These are phyloP conservation scores for Notamacropus eugenii DNA, from an alignment of 2,797 vertebrate genomes.

Conservation along the genomic window DNA sequence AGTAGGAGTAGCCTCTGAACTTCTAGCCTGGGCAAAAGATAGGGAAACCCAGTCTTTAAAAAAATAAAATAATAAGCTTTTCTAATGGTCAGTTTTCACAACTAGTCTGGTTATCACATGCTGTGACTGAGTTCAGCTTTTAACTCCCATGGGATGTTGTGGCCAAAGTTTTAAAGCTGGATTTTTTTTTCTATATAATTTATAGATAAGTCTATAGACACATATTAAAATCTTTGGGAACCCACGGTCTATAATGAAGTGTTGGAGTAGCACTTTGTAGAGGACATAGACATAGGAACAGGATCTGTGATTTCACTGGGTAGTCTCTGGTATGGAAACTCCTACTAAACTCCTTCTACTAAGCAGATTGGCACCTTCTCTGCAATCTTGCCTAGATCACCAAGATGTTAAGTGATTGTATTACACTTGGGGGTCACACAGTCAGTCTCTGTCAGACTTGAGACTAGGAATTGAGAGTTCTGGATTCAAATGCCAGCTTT, in stretches of 20 bases:
- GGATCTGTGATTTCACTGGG: neutral
- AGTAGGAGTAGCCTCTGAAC: neutral
- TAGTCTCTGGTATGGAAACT: neutral
- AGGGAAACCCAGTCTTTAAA: neutral
- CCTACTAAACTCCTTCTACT: neutral
- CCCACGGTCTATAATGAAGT: neutral
- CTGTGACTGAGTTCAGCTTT: neutral
- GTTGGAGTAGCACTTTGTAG: neutral
- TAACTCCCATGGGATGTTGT: neutral
- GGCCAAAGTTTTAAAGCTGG: neutral
- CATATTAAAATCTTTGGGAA: neutral
- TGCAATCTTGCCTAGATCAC: neutral
- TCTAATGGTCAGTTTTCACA: neutral
- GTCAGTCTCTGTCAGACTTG: neutral
- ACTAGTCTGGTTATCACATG: neutral
- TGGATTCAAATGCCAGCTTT: neutral
- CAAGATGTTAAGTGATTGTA: neutral
- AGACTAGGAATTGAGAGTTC: neutral
- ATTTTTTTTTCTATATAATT: neutral
- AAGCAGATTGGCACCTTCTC: neutral
- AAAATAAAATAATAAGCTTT: neutral
- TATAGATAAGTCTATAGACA: neutral
- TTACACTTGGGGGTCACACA: neutral
- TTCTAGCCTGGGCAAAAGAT: neutral
- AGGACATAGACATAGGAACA: neutral